Evolutionary conservation across 2,797 vertebrate species (phyloP), one percentile per base, ranked within the genome.

Genomic region (Astyanax mexicanus): DNA sequence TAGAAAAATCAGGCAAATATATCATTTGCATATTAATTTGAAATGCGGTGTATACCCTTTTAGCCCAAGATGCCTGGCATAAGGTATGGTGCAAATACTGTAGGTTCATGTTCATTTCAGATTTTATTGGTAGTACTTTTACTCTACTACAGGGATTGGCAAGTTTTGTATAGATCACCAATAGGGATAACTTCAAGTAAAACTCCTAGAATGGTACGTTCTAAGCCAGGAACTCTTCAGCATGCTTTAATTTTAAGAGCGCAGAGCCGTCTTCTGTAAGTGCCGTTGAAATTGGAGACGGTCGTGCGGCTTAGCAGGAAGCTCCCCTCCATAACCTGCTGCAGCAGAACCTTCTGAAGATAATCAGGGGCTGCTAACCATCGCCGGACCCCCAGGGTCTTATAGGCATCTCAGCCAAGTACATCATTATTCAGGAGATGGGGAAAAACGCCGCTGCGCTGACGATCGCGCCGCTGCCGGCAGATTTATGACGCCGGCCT

Each of bases 281-380:
- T 21, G 17, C 27, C n/a, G 52, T 19, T 74, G 32, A 81, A 76
- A 73, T 72, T 2, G n/a, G 44, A 55, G 11, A 69, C 15, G 35
- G 45, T 45, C 19, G 4, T 57, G 51, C n/a, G 45, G 27, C 72
- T 70, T 60, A 17, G 47, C 15, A 27, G 37, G 47, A 80, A 40
- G 6, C 61, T 49, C 69, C 52, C 66, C 25, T 72, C 17, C n/a
- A 47, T 47, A 79, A 72, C 75, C 70, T 61, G 66, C 70, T 61
- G 66, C 23, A 37, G 38, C 61, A 61, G 68, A 19, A 19, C 61
- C 74, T 69, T 75, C 75, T 78, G 74, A 83, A 83, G 83, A 78
- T 74, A 75, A 78, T 75, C 73, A 80, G 66, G 35, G 37, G 38
- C 68, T 77, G 38, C 68, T 77, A 49, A 70, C 55, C 76, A 72